Base-by-base conservation (phyloP, 2,797 vertebrate species). In the Syngnathus acus region DNA sequence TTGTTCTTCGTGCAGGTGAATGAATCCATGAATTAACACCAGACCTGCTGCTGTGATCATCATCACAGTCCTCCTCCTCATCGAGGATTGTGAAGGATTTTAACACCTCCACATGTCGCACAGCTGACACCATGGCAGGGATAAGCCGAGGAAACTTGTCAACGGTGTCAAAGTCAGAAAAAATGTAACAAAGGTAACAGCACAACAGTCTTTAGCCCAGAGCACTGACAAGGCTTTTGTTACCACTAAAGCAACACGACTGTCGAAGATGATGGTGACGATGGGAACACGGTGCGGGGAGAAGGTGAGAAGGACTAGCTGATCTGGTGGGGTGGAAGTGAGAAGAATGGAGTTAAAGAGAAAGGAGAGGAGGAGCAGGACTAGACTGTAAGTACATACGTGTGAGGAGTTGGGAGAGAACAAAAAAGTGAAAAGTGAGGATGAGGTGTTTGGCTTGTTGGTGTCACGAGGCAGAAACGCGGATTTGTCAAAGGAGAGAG, bases 11-110 rank as follows among this genome's bases (percentile, higher is more conserved):
- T 17, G 48, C 48, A 43, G 42, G 82, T 70, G 16, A 82, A 84
- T 80, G 67, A 87, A 86, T 86, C 85, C 85, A 87, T 82, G 80
- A 84, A 87, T 88, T 89, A 87, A 86, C 86, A 86, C 83, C 81
- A 73, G 17, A 26, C 74, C 76, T 70, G 75, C 74, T 77, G 77
- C 78, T 77, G 78, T 48, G 68, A 83, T 86, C 74, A 84, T 81
- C 80, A 83, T 82, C 83, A 74, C 72, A 67, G 51, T 60, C 51
- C 76, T 82, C 70, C 77, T 81, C 75, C 69, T 82, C 83, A 82
- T 77, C 79, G 77, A 60, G 19, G 37, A 40, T 60, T 10, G 74
- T 47, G 63, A 79, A 80, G 80, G 74, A 79, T 84, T 84, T 82
- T 76, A 84, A 87, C 86, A 89, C 87, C 82, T 86, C 54, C 64